These are phyloP conservation scores for Calliopsis andreniformis DNA, from an alignment of 1,140 invertebrate species.

Conservation along the genomic window DNA sequence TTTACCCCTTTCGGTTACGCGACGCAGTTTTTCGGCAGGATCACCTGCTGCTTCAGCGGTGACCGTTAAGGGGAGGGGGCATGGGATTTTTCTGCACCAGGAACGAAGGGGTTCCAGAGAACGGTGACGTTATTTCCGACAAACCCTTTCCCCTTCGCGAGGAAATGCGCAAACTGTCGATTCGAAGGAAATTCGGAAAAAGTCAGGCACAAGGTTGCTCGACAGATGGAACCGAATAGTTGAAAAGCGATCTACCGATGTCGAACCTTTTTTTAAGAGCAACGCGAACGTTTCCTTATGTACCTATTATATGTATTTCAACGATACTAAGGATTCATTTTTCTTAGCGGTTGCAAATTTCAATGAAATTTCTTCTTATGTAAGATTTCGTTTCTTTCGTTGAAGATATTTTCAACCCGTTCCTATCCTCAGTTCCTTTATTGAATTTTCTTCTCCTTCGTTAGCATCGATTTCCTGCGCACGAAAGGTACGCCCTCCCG, in stretches of 20 bases:
- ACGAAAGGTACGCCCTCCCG: background rate
- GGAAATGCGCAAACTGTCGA: slow-evolving; percentile 15
- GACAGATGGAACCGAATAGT: slow-evolving; percentile 21
- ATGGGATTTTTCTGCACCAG: background rate
- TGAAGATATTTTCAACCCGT: no score
- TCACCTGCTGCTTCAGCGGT: slow-evolving; percentile 44
- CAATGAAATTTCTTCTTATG: no score
- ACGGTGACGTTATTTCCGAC: background rate
- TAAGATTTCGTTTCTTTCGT: no score
- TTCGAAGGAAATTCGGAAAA: slow-evolving; percentile 14
- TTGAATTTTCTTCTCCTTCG: no score
- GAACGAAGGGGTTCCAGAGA: slow-evolving; percentile 15
- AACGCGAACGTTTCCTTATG: no score
- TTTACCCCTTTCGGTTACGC: no score
- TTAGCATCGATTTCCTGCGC: background rate
- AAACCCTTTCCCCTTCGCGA: slow-evolving; percentile 46
- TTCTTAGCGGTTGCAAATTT: background rate
- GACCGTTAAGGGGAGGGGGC: slow-evolving; percentile 33
- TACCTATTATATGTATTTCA: background rate
- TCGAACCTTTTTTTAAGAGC: background rate
- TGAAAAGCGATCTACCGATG: slow-evolving; percentile 8
- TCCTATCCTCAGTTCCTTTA: no score
- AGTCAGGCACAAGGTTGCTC: background rate
- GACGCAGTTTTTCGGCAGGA: slow-evolving; percentile 3
- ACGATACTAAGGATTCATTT: background rate